These are phyloP conservation scores for Enteromius treurensis DNA, from an alignment of 2,797 vertebrate genomes.

Conservation along the genomic window DNA sequence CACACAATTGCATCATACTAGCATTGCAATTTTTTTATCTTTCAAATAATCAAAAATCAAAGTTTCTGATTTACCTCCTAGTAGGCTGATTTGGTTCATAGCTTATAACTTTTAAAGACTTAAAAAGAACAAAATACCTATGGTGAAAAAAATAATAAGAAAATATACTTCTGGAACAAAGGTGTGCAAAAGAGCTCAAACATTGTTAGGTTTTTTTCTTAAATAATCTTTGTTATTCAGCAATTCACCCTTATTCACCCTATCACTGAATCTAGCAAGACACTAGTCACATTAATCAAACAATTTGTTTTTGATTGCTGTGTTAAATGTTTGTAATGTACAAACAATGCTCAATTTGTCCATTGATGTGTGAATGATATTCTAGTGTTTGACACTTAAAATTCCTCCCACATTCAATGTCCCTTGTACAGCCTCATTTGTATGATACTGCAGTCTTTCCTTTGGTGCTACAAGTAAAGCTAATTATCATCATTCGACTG, in stretches of 20 bases:
- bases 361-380: conserved; percentile 25
- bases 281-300: neutral
- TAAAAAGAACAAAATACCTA: neutral
- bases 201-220: neutral
- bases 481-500: conserved; percentile 41
- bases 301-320: neutral
- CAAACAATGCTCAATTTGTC: conserved; percentile 24
- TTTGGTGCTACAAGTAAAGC: conserved; percentile 43
- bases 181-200: neutral
- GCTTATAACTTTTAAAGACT: neutral
- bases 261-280: neutral
- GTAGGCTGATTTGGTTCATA: neutral
- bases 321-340: conserved; percentile 11
- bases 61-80: neutral
- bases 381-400: conserved; percentile 18
- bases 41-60: neutral
- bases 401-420: conserved; percentile 43
- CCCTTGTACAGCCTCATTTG: conserved; percentile 24
- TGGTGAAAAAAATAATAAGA: neutral
- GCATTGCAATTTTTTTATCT: neutral
- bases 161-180: neutral
- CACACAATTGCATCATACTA: neutral
- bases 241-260: neutral
- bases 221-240: neutral
- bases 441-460: conserved; percentile 35